These are phyloP conservation scores for Atta cephalotes DNA, from an alignment of 1,140 invertebrate genomes.

Conservation along the genomic window DNA sequence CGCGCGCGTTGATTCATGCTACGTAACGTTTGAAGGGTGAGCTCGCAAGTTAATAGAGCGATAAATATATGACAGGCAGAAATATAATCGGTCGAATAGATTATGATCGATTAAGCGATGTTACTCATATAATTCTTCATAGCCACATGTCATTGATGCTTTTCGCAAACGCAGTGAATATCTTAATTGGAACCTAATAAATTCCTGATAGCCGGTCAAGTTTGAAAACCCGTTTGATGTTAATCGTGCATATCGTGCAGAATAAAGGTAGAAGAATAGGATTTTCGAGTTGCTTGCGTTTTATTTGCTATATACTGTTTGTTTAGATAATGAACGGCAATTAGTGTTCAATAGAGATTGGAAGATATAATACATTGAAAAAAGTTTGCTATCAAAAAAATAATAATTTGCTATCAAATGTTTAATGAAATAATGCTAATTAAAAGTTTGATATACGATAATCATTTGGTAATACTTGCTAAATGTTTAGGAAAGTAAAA, in stretches of 20 bases:
- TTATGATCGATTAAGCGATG: conserved; percentile 41
- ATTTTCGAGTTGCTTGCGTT: conserved; percentile 1
- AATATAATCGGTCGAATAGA: conserved; percentile 51
- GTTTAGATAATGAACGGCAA: not conserved
- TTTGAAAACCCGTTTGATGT: conserved; percentile 6
- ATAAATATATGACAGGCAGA: conserved; percentile 57
- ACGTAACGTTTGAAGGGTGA: not conserved
- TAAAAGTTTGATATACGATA: too few species aligned
- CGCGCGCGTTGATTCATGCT: conserved; percentile 10
- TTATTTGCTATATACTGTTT: not conserved
- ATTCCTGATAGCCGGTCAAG: conserved; percentile 23
- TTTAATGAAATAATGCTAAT: too few species aligned
- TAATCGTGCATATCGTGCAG: not conserved
- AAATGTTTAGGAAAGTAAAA: too few species aligned
- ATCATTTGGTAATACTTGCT: too few species aligned
- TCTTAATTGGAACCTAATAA: conserved; percentile 45
- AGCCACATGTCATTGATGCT: conserved; percentile 44
- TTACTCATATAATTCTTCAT: conserved; percentile 14
- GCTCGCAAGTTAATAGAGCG: conserved; percentile 49
- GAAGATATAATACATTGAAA: not conserved
- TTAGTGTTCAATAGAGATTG: not conserved
- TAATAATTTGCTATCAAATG: too few species aligned
- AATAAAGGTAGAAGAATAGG: not conserved
- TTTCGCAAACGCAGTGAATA: conserved; percentile 12
- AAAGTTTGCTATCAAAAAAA: too few species aligned